Percentiles rank a stretch among this genome's conserved stretches.
Conservation (phyloP, 2,113 vertebrate species). For the Lipophrys pholis region DNA sequence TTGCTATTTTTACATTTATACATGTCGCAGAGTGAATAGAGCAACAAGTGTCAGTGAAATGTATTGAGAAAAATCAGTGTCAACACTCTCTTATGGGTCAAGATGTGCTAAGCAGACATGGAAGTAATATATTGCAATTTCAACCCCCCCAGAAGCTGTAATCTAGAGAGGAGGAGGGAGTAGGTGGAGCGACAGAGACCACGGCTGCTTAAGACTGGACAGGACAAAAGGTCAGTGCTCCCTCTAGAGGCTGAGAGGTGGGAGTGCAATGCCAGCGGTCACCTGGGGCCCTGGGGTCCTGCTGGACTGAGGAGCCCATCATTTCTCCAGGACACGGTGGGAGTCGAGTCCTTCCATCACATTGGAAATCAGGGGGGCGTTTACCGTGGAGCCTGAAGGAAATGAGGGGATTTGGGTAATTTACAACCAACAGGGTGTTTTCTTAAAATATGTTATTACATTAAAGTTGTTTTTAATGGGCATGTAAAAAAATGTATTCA, state of each 20-base stretch:
- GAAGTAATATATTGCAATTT: neutral
- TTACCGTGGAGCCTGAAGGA: constrained; percentile 2
- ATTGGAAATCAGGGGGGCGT: neutral
- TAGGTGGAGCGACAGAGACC: neutral
- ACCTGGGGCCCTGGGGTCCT: constrained; percentile 81
- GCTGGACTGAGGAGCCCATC: constrained; percentile 78
- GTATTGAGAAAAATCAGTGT: constrained; percentile 24
- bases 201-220: neutral
- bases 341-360: neutral
- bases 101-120: constrained; percentile 2
- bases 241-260: constrained; percentile 70
- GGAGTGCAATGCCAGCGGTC: constrained; percentile 55
- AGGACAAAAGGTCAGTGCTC: constrained; percentile 64
- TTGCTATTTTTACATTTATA: constrained; percentile 9
- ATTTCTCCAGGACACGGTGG: constrained; percentile 13
- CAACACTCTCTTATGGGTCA: constrained; percentile 35
- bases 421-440: neutral
- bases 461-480: neutral
- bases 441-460: neutral
- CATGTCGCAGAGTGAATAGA: neutral
- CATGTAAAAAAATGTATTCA: no score
- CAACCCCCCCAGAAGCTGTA: neutral
- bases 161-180: neutral
- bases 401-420: neutral
- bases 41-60: constrained; percentile 3